These are phyloP conservation scores for Isurus oxyrinchus DNA, from an alignment of 2,113 vertebrate genomes.

Conservation along the genomic window DNA sequence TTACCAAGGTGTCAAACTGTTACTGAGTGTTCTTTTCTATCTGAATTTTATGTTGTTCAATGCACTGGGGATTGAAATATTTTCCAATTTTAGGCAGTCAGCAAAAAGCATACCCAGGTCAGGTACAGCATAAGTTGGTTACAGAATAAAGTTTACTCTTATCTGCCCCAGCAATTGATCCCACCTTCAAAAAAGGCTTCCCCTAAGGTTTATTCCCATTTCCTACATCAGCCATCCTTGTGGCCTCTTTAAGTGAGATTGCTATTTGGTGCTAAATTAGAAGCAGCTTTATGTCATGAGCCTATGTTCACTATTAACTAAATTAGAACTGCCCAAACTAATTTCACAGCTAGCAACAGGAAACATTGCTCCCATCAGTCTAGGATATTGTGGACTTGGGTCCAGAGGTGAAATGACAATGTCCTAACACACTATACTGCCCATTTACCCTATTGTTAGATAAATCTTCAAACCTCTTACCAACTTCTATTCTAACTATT, in stretches of 20 bases:
- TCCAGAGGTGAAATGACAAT: not conserved
- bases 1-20: not conserved
- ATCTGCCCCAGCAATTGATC: not conserved
- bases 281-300: not conserved
- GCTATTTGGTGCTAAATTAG: not conserved
- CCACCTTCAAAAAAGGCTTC: not conserved
- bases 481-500: not conserved
- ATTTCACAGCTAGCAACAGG: not conserved
- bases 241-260: not conserved
- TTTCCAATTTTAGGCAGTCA: constrained; percentile 9
- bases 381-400: not conserved
- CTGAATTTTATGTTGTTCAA: not conserved
- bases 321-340: not conserved
- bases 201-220: not conserved
- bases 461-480: not conserved
- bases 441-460: not conserved
- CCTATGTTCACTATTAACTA: not conserved
- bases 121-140: not conserved
- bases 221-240: not conserved
- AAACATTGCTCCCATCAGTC: not conserved
- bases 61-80: not conserved
- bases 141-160: not conserved
- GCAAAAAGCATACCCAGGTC: not conserved
- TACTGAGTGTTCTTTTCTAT: not conserved
- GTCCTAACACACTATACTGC: not conserved